phyloP scores from a whole-genome alignment of 2,888 invertebrate species.

The Epinotia bilunana region DNA sequence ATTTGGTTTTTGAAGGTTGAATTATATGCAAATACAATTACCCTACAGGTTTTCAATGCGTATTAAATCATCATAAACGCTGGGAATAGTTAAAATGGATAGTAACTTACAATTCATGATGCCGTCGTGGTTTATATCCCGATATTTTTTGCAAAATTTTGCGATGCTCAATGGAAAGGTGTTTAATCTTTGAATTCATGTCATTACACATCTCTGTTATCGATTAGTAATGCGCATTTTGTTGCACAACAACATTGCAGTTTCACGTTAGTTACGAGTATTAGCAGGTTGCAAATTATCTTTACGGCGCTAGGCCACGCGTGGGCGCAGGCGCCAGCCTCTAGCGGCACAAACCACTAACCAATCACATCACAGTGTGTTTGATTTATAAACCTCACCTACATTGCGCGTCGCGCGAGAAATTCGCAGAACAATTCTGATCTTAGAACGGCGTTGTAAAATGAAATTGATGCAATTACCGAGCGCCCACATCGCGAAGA shows the following conservation, averaged over 20 bases:
- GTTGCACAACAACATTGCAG: conserved; percentile 37
- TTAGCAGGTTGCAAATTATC: conserved; percentile 80
- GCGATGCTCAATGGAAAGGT: not conserved
- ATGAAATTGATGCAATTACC: conserved; percentile 13
- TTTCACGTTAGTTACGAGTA: conserved; percentile 60
- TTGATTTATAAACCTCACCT: conserved; percentile 34
- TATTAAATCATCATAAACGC: not conserved
- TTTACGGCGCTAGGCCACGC: conserved; percentile 56
- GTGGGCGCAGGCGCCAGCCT: conserved; percentile 73
- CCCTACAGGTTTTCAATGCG: not conserved
- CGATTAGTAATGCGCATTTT: not conserved
- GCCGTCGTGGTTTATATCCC: not conserved
- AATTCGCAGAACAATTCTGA: conserved; percentile 9
- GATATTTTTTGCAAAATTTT: too few relatives aligned
- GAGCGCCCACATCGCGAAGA: conserved; percentile 16
- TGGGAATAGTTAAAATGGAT: not conserved
- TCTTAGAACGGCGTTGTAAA: conserved; percentile 25
- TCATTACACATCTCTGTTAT: not conserved
- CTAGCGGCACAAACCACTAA: conserved; percentile 48
- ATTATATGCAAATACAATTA: not conserved
- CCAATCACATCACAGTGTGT: conserved; percentile 32
- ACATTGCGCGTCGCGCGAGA: conserved; percentile 30
- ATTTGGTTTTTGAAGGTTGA: too few relatives aligned
- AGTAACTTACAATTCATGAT: not conserved
- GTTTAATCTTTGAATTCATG: not conserved